phyloP scores from a whole-genome alignment of 2,113 vertebrate species.

The Gorsachius goisagi region DNA sequence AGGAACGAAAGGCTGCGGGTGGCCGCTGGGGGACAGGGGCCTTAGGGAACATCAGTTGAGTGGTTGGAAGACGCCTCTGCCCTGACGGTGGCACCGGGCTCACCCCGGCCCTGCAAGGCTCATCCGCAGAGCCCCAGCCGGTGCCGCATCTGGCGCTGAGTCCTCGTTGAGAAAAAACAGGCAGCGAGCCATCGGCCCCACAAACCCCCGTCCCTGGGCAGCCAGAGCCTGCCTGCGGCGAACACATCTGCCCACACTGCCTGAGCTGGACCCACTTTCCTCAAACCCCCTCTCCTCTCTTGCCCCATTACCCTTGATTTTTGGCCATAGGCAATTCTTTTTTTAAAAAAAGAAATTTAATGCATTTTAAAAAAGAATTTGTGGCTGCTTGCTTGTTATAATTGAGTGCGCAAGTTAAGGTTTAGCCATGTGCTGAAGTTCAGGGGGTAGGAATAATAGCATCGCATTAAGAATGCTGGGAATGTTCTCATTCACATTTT shows the following conservation, averaged over 20 bases:
- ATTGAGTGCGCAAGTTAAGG: neutral
- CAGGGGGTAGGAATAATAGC: neutral
- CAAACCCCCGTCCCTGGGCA: fast-evolving
- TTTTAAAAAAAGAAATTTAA: neutral
- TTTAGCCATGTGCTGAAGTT: neutral
- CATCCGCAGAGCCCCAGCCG: neutral
- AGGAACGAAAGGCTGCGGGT: fast-evolving
- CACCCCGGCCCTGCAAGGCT: too few relatives aligned
- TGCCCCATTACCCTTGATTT: neutral
- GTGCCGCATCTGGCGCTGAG: too few relatives aligned
- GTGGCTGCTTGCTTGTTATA: neutral
- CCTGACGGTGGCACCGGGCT: neutral
- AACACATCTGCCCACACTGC: neutral
- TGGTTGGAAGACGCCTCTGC: fast-evolving
- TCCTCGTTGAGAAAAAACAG: neutral
- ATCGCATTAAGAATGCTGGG: neutral
- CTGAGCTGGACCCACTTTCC: neutral
- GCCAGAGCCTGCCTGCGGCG: fast-evolving
- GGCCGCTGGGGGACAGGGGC: neutral
- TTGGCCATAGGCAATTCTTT: neutral
- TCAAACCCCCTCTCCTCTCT: neutral
- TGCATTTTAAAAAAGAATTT: neutral
- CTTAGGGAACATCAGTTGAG: neutral
- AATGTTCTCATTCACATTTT: neutral
- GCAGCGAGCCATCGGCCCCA: neutral